Conservation (phyloP, 1,140 invertebrate genomes). For the Drosophila kepulauana region DNA sequence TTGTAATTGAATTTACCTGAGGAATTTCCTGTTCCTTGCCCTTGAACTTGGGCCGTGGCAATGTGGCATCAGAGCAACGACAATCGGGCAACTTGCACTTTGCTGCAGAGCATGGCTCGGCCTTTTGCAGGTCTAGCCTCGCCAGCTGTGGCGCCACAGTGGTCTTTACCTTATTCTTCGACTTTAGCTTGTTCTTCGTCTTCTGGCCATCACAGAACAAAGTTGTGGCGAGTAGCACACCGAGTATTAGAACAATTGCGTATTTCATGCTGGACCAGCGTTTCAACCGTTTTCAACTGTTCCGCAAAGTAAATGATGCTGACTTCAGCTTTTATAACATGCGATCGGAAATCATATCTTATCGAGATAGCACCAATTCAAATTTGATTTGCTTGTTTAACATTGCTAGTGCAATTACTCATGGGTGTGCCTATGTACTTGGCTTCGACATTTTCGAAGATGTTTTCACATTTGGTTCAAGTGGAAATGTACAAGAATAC, state of each 20-base stretch:
- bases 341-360: conserved; percentile 47
- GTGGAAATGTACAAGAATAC: background rate
- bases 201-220: conserved; percentile 39
- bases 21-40: conserved; percentile 83
- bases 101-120: conserved; percentile 48
- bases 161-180: conserved; percentile 48
- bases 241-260: conserved; percentile 52
- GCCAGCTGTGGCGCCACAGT: conserved; percentile 12
- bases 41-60: conserved; percentile 72
- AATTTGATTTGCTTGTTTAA: conserved; percentile 68
- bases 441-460: conserved; percentile 2
- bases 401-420: conserved; percentile 30
- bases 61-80: conserved; percentile 84
- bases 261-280: conserved; percentile 54
- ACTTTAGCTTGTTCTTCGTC: conserved; percentile 46
- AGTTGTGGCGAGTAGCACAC: conserved; percentile 40
- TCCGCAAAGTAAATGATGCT: background rate
- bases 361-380: conserved; percentile 40
- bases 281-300: conserved; percentile 20
- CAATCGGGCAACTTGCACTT: conserved; percentile 86
- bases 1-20: conserved; percentile 54
- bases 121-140: conserved; percentile 38
- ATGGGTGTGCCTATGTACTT: conserved; percentile 50
- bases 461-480: conserved; percentile 8
- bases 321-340: conserved; percentile 62